Conservation (phyloP, 1,140 invertebrate genomes). For the Meloidogyne floridensis region DNA sequence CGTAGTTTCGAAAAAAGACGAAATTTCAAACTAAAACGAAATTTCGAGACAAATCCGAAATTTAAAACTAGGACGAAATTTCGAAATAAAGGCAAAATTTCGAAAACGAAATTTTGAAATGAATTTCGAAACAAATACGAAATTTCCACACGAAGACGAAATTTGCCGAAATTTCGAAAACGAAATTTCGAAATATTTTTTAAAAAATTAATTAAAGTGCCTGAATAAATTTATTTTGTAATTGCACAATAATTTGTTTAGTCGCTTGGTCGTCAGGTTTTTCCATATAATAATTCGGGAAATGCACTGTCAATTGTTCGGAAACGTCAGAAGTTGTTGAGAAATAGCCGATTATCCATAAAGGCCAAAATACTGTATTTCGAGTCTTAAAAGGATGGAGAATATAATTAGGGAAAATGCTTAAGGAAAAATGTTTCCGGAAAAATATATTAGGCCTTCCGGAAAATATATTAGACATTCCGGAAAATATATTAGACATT, state of each 20-base stretch:
- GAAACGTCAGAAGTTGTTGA: slow-evolving; percentile 13
- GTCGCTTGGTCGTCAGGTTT: slow-evolving; percentile 18
- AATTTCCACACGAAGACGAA: not conserved
- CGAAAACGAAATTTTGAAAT: too few relatives aligned
- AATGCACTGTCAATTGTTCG: slow-evolving; percentile 35
- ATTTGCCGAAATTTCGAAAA: not conserved
- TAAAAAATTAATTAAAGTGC: not conserved
- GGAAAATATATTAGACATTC: too few relatives aligned
- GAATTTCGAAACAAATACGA: too few relatives aligned
- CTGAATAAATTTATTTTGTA: slow-evolving; percentile 48
- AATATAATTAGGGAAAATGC: not conserved
- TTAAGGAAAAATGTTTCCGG: not conserved
- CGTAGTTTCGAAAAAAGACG: too few relatives aligned
- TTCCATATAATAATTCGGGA: slow-evolving; percentile 39
- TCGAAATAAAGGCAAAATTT: too few relatives aligned
- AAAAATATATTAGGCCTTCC: too few relatives aligned
- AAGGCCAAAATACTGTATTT: slow-evolving; percentile 44
- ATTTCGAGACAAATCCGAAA: too few relatives aligned
- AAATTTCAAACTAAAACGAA: too few relatives aligned
- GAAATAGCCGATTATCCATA: slow-evolving; percentile 45
- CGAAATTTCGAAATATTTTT: not conserved
- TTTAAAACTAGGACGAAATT: too few relatives aligned
- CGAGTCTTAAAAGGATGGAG: slow-evolving; percentile 35
- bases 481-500: too few relatives aligned
- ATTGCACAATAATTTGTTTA: slow-evolving; percentile 29